These are phyloP conservation scores for Scalopus aquaticus DNA, from an alignment of 2,113 vertebrate species.

Conservation along the genomic window DNA sequence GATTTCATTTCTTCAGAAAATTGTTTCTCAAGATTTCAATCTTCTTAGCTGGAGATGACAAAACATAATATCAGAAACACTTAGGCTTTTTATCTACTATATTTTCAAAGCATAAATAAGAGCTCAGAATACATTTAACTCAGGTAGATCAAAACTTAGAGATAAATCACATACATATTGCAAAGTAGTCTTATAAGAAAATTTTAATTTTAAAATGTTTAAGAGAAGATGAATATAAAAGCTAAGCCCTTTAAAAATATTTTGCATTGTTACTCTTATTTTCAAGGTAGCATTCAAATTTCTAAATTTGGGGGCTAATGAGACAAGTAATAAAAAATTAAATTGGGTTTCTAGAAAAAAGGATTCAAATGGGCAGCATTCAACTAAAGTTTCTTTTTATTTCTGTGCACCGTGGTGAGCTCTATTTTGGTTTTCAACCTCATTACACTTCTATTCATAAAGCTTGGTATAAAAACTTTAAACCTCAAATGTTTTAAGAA, in stretches of 20 bases:
- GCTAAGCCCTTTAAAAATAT: conserved; percentile 69
- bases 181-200: conserved; percentile 79
- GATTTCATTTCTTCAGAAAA: conserved; percentile 99
- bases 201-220: conserved; percentile 78
- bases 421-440: conserved; percentile 77
- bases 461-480: conserved; percentile 66
- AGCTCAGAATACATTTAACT: conserved; percentile 97
- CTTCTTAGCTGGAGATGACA: conserved; percentile 98
- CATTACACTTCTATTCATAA: conserved; percentile 78
- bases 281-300: conserved; percentile 77
- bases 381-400: conserved; percentile 56
- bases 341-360: conserved; percentile 80
- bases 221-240: conserved; percentile 76
- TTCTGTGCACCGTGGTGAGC: conserved; percentile 58
- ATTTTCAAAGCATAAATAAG: conserved; percentile 99
- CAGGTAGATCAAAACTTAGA: conserved; percentile 85
- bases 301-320: conserved; percentile 83
- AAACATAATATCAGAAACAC: conserved; percentile 99
- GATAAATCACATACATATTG: conserved; percentile 79
- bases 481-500: conserved; percentile 80
- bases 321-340: conserved; percentile 84
- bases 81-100: conserved; percentile 99
- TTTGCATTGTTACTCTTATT: conserved; percentile 78
- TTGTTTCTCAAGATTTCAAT: conserved; percentile 99
- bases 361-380: conserved; percentile 70